A percentile compares a stretch with the other conserved stretches of the same genome.
phyloP scores from a whole-genome alignment of 2,113 vertebrate species.

The Chloropsis hardwickii region DNA sequence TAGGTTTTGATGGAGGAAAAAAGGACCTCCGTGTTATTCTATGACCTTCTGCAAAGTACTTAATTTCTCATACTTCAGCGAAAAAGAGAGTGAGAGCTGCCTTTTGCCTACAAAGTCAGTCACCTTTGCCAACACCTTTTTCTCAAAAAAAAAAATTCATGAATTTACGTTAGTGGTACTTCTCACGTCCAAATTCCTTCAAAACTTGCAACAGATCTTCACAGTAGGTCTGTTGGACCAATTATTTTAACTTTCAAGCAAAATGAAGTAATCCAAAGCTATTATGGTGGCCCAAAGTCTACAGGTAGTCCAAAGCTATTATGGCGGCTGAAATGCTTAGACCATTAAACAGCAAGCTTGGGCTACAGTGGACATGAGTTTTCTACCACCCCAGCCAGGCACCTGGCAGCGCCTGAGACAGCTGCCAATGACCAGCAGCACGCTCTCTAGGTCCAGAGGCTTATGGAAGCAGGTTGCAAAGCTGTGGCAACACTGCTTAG shows the following conservation, averaged over 20 bases:
- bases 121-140: background rate
- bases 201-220: background rate
- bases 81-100: background rate
- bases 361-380: rapidly evolving
- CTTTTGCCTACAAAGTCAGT: background rate
- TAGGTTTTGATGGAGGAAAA: background rate
- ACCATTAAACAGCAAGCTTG: rapidly evolving
- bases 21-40: background rate
- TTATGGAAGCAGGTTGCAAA: background rate
- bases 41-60: background rate
- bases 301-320: background rate
- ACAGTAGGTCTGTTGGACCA: rapidly evolving
- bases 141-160: background rate
- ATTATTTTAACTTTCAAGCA: background rate
- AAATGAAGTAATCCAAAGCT: rapidly evolving
- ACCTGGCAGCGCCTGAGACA: rapidly evolving
- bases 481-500: rapidly evolving
- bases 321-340: background rate
- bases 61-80: background rate
- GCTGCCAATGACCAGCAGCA: rapidly evolving
- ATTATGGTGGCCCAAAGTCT: too few species aligned
- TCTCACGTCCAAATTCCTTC: background rate
- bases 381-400: rapidly evolving
- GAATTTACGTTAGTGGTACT: background rate
- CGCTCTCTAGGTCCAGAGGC: rapidly evolving